A percentile compares a stretch with the other conserved stretches of the same genome.
Evolutionary conservation across 2,113 vertebrate genomes (phyloP).

Genomic region (Petaurus breviceps): DNA sequence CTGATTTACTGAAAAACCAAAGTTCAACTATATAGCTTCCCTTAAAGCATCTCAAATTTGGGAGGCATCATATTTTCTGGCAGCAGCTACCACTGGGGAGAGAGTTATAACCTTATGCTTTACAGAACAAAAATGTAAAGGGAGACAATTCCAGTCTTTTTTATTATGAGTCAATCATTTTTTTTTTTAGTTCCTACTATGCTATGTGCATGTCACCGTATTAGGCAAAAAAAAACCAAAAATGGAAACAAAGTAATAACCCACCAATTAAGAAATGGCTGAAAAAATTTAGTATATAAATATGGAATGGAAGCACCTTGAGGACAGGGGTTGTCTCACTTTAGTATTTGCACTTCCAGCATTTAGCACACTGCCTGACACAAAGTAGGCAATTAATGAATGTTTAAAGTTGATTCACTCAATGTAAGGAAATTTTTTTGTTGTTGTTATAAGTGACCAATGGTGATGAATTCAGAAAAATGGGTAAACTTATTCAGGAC

Average conservation of each 20-base stretch:
- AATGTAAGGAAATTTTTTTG: not conserved
- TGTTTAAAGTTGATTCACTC: not conserved
- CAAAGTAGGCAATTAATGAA: not conserved
- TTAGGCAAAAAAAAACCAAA: not conserved
- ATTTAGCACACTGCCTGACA: not conserved
- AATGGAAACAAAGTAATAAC: not conserved
- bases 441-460: not conserved
- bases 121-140: not conserved
- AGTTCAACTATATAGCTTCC: not conserved
- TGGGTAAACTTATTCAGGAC: not conserved
- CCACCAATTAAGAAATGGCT: not conserved
- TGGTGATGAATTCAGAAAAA: not conserved
- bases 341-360: not conserved
- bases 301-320: not conserved
- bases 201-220: not conserved
- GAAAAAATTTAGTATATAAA: not conserved
- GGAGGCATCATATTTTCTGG: not conserved
- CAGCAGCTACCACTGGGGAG: not conserved
- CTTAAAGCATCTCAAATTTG: not conserved
- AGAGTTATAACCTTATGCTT: not conserved
- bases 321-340: not conserved
- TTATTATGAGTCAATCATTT: not conserved
- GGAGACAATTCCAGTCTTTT: not conserved
- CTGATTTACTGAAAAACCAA: not conserved
- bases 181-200: not conserved